A percentile compares a stretch with the other conserved stretches of the same genome.
These are phyloP conservation scores for Drosophila orosa DNA, from an alignment of 1,140 invertebrate genomes.

Conservation along the genomic window DNA sequence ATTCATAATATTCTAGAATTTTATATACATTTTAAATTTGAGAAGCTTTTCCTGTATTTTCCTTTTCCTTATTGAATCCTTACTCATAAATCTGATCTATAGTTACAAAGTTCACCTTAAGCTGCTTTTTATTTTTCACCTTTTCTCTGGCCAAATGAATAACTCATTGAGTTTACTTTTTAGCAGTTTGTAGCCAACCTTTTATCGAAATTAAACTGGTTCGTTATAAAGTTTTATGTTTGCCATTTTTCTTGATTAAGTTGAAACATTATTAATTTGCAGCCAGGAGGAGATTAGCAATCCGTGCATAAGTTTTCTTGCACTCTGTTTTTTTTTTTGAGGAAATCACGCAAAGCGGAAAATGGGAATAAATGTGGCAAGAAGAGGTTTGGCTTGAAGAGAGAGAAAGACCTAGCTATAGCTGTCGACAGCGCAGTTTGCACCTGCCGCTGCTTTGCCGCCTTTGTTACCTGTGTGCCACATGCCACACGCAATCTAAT, in stretches of 20 bases:
- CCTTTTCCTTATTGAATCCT: neutral
- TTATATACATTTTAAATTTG: neutral
- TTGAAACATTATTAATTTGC: constrained; percentile 45
- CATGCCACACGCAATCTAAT: constrained; percentile 77
- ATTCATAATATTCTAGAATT: neutral
- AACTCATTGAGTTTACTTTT: constrained; percentile 3
- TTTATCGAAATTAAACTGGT: neutral
- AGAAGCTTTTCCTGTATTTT: neutral
- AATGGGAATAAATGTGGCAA: constrained; percentile 15
- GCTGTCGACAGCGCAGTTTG: constrained; percentile 59
- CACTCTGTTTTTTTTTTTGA: constrained; percentile 4
- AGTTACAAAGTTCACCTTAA: neutral
- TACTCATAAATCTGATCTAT: neutral
- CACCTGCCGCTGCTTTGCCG: constrained; percentile 52
- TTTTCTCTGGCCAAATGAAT: neutral
- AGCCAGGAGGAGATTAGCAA: constrained; percentile 32
- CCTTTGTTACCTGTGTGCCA: constrained; percentile 30
- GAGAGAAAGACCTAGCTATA: constrained; percentile 16
- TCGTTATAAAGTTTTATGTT: constrained; percentile 5
- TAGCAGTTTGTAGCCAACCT: neutral
- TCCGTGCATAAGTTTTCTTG: constrained; percentile 31
- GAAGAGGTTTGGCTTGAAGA: constrained; percentile 7
- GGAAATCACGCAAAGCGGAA: constrained; percentile 28
- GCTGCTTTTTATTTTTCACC: neutral
- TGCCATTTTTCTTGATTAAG: constrained; percentile 17